Base-by-base conservation (phyloP, 1,140 invertebrate species). In the Archegozetes longisetosus region DNA sequence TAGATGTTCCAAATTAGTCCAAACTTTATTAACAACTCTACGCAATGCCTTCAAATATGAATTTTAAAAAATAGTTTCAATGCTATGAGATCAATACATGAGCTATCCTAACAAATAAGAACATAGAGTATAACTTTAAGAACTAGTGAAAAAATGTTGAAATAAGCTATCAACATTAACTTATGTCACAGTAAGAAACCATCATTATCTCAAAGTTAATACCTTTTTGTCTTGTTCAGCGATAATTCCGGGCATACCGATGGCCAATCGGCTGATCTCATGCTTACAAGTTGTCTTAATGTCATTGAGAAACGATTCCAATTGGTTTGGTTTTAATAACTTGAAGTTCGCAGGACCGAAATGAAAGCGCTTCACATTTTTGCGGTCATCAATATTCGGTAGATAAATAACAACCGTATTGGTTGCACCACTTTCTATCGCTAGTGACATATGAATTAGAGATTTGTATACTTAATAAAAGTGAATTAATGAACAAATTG, bases 331-430 rank as follows among this genome's bases (percentile, higher is more conserved):
- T 28, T 57, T 57, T 14, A 57, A 28, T 29, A 57, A 22, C 27
- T 57, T 57, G 47, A 6, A 57, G 28, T 57, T 57, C 14, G 55
- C 55, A 9, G 55, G 28, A 12, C 55, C 55, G 27, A 57, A 57
- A 28, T 57, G 55, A 28, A 32, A 57, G 4, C 55, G 28, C 13
- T 17, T 50, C 28, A 29, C 46, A 28, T 57, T 17, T 9, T 40
- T 40, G 32, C 6, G 6, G 32, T 6, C 17, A 9, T 40, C 32
- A 40, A 9, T 40, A 9, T 40, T 17, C 6, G 6, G 6, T 40
- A 40, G 6, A 40, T 9, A 40, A 17, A 40, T 40, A 17, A 17
- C 32, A 6, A 40, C 32, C 17, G 32, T 40, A 40, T 40, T 6
- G 6, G 32, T 40, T 6, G 32, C 32, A 40, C 32, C 32, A 17